Evolutionary conservation across 2,113 vertebrate genomes (phyloP), one percentile per base, ranked within the genome.

Genomic region (Setophaga coronata): DNA sequence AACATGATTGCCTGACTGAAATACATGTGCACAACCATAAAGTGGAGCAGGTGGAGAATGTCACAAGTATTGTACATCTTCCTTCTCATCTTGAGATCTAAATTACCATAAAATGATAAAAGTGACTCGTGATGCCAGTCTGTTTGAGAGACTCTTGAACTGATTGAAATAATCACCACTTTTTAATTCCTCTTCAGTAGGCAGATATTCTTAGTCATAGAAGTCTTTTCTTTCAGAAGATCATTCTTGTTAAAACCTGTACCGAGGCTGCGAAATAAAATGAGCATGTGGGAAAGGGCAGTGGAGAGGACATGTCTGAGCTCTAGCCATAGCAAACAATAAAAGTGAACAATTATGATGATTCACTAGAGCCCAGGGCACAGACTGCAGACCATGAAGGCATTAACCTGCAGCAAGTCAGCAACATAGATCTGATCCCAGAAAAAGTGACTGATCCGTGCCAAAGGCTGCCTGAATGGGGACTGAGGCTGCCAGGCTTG

Each of bases 161-260:
- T 97, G 96, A 97, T 96, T 96, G 93, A 92, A 97, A 83, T 97
- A 96, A 97, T 97, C 79, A 76, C 71, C 61, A 50, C 71, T 76
- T 91, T 86, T 87, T 91, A 91, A 85, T 89, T 95, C 54, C 84
- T 86, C 71, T 80, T 70, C 74, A 89, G 54, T 50, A 90, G 38
- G 77, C 64, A 91, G 77, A 87, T 67, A 90, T 42, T 78, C 56
- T 54, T 89, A 54, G 45, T 54, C 42, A 18, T 43, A 43, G 69
- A 96, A 82, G 47, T 74, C 51, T 77, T 95, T 87, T 90, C 54
- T 79, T 57, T 85, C 71, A 62, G 83, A 94, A 86, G 86, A 82
- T 91, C 33, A 31, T 79, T 92, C 88, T 71, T 90, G 42, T 90
- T 94, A 69, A 89, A 90, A 29, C 21, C 23, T 76, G n/a, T 79